A percentile compares a stretch with the other conserved stretches of the same genome.
phyloP scores from a whole-genome alignment of 1,140 invertebrate genomes.

The Meloidogyne chitwoodi region DNA sequence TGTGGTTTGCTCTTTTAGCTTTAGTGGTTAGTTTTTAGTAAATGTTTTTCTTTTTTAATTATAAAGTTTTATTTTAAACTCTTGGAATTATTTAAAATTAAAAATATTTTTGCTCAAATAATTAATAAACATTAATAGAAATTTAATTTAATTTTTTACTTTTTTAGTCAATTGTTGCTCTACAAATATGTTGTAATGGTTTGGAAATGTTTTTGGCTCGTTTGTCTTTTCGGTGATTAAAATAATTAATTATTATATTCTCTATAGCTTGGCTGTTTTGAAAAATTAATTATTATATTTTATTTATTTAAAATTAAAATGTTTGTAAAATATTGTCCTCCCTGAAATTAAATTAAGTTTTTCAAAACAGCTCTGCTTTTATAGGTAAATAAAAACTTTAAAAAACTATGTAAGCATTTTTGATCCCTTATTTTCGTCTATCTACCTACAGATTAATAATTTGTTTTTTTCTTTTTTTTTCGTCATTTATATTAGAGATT shows the following conservation, averaged over 20 bases:
- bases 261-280: neutral
- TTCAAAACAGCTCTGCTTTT: neutral
- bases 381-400: neutral
- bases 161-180: slow-evolving; percentile 28
- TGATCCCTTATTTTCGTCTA: neutral
- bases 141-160: neutral
- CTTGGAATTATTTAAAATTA: too few relatives aligned
- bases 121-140: too few relatives aligned
- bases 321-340: neutral
- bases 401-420: neutral
- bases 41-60: neutral
- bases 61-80: too few relatives aligned
- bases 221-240: slow-evolving; percentile 4
- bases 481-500: neutral
- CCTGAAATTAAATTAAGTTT: neutral
- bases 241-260: neutral
- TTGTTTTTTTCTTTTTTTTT: neutral
- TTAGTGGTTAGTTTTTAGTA: slow-evolving; percentile 15
- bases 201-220: slow-evolving; percentile 41
- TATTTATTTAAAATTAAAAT: neutral
- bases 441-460: neutral
- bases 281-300: neutral
- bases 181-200: slow-evolving; percentile 46
- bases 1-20: slow-evolving; percentile 30
- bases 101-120: too few relatives aligned